Conservation (phyloP, 2,888 invertebrate genomes). For the Heliconius sara region DNA sequence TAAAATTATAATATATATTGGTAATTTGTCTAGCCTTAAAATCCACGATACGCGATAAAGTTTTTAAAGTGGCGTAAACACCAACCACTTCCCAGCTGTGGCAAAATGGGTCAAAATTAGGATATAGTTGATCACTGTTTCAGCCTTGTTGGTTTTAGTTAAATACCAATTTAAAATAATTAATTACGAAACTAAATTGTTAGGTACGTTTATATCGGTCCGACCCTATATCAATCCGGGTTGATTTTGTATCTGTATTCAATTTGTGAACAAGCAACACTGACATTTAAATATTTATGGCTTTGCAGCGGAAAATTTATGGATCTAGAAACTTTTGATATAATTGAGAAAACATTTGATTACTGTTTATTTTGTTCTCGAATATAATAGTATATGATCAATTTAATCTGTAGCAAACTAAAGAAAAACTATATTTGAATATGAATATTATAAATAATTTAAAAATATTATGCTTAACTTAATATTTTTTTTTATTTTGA, state of each 20-base stretch:
- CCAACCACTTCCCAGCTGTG: not conserved
- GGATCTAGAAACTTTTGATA: slow-evolving; percentile 12
- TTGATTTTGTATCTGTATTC: slow-evolving; percentile 32
- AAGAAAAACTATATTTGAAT: too few relatives aligned
- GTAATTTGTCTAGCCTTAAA: too few relatives aligned
- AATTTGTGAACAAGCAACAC: slow-evolving; percentile 31
- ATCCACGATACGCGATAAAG: too few relatives aligned
- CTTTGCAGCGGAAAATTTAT: slow-evolving; percentile 29
- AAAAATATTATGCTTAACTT: too few relatives aligned
- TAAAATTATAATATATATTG: too few relatives aligned
- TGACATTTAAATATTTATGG: slow-evolving; percentile 34
- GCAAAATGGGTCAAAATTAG: not conserved
- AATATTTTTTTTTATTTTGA: too few relatives aligned
- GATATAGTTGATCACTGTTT: not conserved
- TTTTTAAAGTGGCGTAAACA: too few relatives aligned
- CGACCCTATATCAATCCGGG: slow-evolving; percentile 26
- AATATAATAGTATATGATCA: too few relatives aligned
- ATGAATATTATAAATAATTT: too few relatives aligned
- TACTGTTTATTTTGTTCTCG: too few relatives aligned
- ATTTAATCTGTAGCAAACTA: too few relatives aligned
- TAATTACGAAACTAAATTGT: slow-evolving; percentile 18
- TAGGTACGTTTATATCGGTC: slow-evolving; percentile 2
- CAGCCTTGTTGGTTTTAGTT: not conserved
- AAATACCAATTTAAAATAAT: slow-evolving; percentile 24
- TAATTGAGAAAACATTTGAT: too few relatives aligned